These are phyloP conservation scores for Otolemur garnettii DNA, from an alignment of 2,113 vertebrate genomes.

Conservation along the genomic window DNA sequence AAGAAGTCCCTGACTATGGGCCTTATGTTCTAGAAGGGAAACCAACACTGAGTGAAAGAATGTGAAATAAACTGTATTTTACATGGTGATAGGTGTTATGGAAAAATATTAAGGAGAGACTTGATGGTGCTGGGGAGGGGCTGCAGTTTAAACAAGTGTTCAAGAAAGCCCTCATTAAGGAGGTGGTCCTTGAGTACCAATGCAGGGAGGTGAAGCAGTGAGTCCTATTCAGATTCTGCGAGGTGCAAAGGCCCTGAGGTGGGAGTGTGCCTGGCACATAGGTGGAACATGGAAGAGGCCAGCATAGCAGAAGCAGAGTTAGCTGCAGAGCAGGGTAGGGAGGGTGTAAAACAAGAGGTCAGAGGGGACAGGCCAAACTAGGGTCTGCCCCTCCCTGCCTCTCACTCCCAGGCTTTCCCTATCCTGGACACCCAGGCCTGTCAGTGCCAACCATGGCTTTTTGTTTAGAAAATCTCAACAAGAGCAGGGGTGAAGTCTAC, in stretches of 20 bases:
- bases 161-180: background rate
- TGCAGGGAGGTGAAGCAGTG: background rate
- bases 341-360: background rate
- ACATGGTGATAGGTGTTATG: background rate
- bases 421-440: no score
- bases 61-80: background rate
- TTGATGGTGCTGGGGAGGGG: no score
- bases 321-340: background rate
- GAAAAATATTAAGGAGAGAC: background rate
- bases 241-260: constrained; percentile 20
- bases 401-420: background rate
- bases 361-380: background rate
- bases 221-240: background rate
- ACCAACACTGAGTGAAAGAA: background rate
- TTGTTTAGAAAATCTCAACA: background rate
- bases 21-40: background rate
- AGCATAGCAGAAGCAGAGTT: background rate
- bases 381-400: background rate
- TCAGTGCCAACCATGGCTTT: background rate
- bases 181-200: background rate
- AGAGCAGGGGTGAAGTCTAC: background rate
- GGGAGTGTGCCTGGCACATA: accelerated
- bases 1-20: background rate
- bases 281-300: background rate
- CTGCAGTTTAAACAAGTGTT: background rate